Conservation (phyloP, 1,140 invertebrate genomes). For the Mizuhopecten yessoensis region DNA sequence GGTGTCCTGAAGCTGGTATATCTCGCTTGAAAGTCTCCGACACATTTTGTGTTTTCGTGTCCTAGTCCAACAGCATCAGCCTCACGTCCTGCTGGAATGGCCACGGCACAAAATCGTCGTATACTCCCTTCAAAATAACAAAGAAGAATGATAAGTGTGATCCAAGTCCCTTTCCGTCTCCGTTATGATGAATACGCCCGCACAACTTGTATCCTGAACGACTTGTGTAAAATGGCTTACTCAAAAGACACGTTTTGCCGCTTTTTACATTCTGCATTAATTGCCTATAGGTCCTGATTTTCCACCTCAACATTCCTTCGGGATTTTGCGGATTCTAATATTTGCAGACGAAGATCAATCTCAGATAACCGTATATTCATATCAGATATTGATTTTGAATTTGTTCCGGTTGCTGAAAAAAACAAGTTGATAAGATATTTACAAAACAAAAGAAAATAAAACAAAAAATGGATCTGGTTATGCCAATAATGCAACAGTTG, state of each 20-base stretch:
- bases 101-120: background rate
- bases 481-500: too few species aligned
- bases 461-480: too few species aligned
- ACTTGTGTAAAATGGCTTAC: conserved; percentile 9
- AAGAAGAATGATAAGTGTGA: background rate
- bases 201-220: conserved; percentile 44
- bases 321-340: background rate
- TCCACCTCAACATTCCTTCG: background rate
- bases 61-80: background rate
- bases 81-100: background rate
- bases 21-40: background rate
- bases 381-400: too few species aligned
- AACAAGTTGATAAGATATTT: too few species aligned
- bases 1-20: background rate
- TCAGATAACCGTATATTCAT: background rate
- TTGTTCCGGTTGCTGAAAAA: too few species aligned
- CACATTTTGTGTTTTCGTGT: background rate
- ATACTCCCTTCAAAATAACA: background rate
- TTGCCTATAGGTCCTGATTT: background rate
- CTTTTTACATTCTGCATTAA: background rate
- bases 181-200: conserved; percentile 43
- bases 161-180: background rate
- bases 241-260: background rate
- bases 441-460: too few species aligned
- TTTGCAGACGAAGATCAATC: background rate